These are phyloP conservation scores for Eupithecia pulchellata DNA, from an alignment of 2,888 invertebrate species.

Conservation along the genomic window DNA sequence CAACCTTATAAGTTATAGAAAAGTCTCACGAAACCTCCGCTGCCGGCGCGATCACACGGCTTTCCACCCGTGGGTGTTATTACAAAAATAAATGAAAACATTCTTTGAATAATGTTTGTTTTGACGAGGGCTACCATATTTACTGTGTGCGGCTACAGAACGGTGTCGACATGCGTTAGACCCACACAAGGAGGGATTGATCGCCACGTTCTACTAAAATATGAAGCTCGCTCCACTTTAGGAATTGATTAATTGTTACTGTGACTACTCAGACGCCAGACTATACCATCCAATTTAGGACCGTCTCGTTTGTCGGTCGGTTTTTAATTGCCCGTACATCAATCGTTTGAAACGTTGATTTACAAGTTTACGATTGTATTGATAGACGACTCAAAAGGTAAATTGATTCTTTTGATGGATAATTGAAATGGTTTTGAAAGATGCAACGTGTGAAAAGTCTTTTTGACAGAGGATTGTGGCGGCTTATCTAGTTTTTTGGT, in stretches of 20 bases:
- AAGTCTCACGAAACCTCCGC: constrained; percentile 66
- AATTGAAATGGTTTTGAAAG: constrained; percentile 51
- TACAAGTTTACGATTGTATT: constrained; percentile 55
- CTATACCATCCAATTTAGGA: constrained; percentile 69
- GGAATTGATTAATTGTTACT: constrained; percentile 81
- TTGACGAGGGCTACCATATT: constrained; percentile 74
- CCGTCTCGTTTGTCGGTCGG: constrained; percentile 67
- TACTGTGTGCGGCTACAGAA: constrained; percentile 60
- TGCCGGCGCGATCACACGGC: constrained; percentile 65
- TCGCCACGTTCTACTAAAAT: constrained; percentile 72
- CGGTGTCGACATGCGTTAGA: constrained; percentile 72
- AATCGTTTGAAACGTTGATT: constrained; percentile 63
- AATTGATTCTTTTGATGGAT: constrained; percentile 50
- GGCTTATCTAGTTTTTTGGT: constrained; percentile 53
- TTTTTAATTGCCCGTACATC: constrained; percentile 71
- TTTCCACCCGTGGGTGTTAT: constrained; percentile 71
- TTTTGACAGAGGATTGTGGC: constrained; percentile 53
- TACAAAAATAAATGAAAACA: constrained; percentile 81
- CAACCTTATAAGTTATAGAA: constrained; percentile 60
- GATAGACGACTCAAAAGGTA: constrained; percentile 52
- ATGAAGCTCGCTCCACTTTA: constrained; percentile 73
- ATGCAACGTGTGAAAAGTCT: constrained; percentile 57
- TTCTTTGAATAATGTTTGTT: constrained; percentile 81
- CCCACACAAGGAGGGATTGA: constrained; percentile 83
- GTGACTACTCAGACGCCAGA: constrained; percentile 58